Evolutionary conservation across 2,113 vertebrate species (phyloP), one percentile per base, ranked within the genome.

Genomic region (Strix uralensis): DNA sequence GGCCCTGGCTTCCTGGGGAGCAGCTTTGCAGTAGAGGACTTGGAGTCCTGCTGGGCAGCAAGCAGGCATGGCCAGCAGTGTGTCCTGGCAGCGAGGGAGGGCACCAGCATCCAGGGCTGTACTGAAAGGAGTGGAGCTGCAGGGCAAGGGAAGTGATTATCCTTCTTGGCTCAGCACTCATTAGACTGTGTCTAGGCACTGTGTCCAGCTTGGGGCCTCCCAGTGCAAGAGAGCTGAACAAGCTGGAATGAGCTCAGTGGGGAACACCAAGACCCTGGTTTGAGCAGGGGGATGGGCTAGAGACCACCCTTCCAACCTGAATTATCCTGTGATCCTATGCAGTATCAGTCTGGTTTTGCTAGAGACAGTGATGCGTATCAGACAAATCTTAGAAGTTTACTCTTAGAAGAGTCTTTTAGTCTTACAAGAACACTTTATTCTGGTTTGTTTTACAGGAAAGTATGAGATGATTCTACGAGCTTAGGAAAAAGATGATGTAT

Each of bases 1-100:
- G 20, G 29, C 26, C 32, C 25, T 69, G 74, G 15, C 23, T 73
- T n/a, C n/a, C 51, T 52, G 40, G 21, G 75, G 55, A 78, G 12
- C 58, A 21, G 72, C 67, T 73, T 18, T 55, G 69, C 10, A 3
- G 11, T 42, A 59, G n/a, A 73, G 4, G 14, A 73, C 8, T 36
- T 42, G 19, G 14, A 10, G 11, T 52, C 19, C 59, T 32, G 15
- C 36, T 72, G 70, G n/a, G 15, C 69, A n/a, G 12, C 0, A 2
- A 77, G 30, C 1, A 7, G 21, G 21, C 67, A 32, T 1, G 4
- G 36, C 72, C 32, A 5, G 1, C 23, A 21, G 20, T 6, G 36
- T 83, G 55, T 30, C 44, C 23, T 38, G 22, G 34, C 34, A 66
- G 69, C 0, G 3, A 36, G 29, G 46, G 57, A 51, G 79, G 44